phyloP scores from a whole-genome alignment of 2,888 invertebrate species.

The Altica lythri region DNA sequence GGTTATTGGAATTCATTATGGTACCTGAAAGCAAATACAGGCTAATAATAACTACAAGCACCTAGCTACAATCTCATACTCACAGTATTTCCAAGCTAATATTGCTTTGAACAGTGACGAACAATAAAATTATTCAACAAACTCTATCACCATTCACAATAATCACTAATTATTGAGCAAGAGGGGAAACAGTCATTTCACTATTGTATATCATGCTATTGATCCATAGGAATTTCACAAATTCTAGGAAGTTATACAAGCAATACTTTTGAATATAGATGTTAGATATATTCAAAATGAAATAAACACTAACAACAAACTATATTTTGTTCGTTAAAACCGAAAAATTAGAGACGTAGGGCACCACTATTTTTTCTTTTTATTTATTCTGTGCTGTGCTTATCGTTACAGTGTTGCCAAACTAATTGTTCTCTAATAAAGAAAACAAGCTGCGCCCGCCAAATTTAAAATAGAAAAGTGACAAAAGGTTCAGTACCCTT shows the following conservation, averaged over 20 bases:
- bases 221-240: conserved; percentile 51
- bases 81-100: conserved; percentile 23
- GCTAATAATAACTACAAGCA: conserved; percentile 31
- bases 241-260: conserved; percentile 11
- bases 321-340: conserved; percentile 16
- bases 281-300: conserved; percentile 13
- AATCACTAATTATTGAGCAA: conserved; percentile 49
- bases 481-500: background rate
- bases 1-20: conserved; percentile 56
- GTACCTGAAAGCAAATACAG: conserved; percentile 36
- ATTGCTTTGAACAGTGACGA: conserved; percentile 20
- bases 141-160: conserved; percentile 34
- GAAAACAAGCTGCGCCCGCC: conserved; percentile 23
- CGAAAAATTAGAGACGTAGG: conserved; percentile 28
- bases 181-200: conserved; percentile 51
- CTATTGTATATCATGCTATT: conserved; percentile 53
- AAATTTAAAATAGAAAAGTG: conserved; percentile 11
- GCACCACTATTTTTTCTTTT: conserved; percentile 31
- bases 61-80: conserved; percentile 14
- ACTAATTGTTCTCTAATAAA: conserved; percentile 16
- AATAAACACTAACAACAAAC: conserved; percentile 13
- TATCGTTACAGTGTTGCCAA: conserved; percentile 29
- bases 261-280: conserved; percentile 21
- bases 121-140: conserved; percentile 20
- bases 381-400: conserved; percentile 33